Base-by-base conservation (phyloP, 2,113 vertebrate species). In the Hippocampus mohnikei region DNA sequence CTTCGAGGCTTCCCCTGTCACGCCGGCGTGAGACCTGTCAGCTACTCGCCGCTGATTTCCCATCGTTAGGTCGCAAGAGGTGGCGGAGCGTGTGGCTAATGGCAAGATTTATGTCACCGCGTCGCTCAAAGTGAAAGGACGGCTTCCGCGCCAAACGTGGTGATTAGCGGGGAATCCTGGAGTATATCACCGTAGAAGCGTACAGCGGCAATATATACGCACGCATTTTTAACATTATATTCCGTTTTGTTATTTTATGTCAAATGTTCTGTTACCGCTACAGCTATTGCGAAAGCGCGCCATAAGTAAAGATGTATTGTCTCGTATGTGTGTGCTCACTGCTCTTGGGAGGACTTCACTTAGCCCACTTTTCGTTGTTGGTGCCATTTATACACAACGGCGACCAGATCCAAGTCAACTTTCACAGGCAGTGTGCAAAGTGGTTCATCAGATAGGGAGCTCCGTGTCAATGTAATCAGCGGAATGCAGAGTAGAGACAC, bases 381-480 rank as follows among this genome's bases (percentile, higher is more conserved):
- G 9, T 9, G 21, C n/a, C n/a, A 1, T 55, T 55, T 55, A 23
- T 55, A 23, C 50, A n/a, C 20, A 23, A 23, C 53, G 75, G 2
- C 5, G n/a, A 58, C 23, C 55, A 27, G 5, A 16, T 60, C 58
- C 58, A 60, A 60, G 33, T 33, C 15, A 18, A 29, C 27, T 60
- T 60, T 33, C 37, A 20, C 27, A 33, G 55, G 23, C 11, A 16
- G 55, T 25, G 25, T 15, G 27, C 33, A 56, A 58, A 25, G 23
- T 23, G 10, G 58, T 27, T 60, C 58, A 60, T 20, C 27, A 81
- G 85, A 84, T 76, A 80, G 71, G 55, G 48, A 18, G 21, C 13
- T 2, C 52, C 71, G 55, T 44, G 65, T 73, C 69, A 42, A 9
- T 59, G 79, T 74, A 89, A 88, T 91, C 84, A 78, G 66, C 11